Conservation (phyloP, 2,113 vertebrate species). For the Pangasianodon hypophthalmus region DNA sequence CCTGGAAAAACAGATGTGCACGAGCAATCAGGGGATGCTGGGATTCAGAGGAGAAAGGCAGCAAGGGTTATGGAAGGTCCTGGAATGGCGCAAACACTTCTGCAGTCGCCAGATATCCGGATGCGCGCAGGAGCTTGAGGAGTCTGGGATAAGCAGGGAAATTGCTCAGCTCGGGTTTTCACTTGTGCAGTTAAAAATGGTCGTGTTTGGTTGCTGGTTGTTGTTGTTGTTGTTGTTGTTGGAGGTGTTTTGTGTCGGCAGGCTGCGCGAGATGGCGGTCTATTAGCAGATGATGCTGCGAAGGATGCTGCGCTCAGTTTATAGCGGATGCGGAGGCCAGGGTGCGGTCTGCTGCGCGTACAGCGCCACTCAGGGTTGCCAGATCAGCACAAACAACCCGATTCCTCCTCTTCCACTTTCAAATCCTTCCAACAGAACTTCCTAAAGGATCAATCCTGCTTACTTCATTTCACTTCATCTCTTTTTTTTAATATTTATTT, state of each 20-base stretch:
- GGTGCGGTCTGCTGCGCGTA: conserved; percentile 40
- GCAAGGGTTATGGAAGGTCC: neutral
- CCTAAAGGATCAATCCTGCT: neutral
- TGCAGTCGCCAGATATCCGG: neutral
- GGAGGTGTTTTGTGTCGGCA: neutral
- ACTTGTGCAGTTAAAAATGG: neutral
- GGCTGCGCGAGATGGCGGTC: conserved; percentile 16
- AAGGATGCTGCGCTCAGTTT: conserved; percentile 44
- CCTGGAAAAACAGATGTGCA: neutral
- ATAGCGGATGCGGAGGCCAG: conserved; percentile 43
- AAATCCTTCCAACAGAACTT: neutral
- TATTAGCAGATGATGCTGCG: conserved; percentile 17
- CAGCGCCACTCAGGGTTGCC: conserved; percentile 24
- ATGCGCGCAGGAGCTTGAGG: neutral
- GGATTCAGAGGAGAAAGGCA: too few relatives aligned
- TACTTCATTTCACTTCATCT: neutral
- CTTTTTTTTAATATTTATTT: neutral
- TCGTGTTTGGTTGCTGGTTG: too few relatives aligned
- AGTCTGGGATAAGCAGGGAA: neutral
- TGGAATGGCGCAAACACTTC: neutral
- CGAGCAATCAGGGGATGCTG: neutral
- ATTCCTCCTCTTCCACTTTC: neutral
- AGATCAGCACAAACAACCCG: neutral
- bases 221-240: neutral
- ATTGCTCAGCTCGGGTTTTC: neutral